phyloP scores from a whole-genome alignment of 2,797 vertebrate species.

The Lutjanus argentimaculatus region DNA sequence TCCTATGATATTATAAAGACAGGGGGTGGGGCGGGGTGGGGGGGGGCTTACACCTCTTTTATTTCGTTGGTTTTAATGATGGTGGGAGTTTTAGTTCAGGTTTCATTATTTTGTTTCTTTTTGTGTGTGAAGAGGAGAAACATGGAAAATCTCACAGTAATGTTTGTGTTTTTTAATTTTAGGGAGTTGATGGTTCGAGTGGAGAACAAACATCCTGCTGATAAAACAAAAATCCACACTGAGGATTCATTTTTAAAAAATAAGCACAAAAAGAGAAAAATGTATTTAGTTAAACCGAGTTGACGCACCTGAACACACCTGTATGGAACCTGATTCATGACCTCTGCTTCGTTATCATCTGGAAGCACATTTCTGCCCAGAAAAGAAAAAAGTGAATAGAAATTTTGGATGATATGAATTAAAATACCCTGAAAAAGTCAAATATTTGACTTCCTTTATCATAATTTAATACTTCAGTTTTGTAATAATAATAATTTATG shows the following conservation, averaged over 20 bases:
- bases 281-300: neutral
- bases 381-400: neutral
- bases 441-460: neutral
- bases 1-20: constrained; percentile 35
- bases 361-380: constrained; percentile 15
- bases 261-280: constrained; percentile 38
- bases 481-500: too few relatives aligned
- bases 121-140: too few relatives aligned
- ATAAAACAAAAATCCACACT: neutral
- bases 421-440: neutral
- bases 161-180: neutral
- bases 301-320: neutral
- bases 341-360: neutral
- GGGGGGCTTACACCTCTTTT: constrained; percentile 7
- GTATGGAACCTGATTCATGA: neutral
- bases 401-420: neutral
- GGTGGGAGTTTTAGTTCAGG: neutral
- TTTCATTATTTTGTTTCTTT: neutral
- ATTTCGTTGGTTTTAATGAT: neutral
- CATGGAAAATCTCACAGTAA: neutral
- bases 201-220: neutral
- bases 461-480: too few relatives aligned
- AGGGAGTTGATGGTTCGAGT: neutral
- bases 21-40: neutral
- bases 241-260: neutral